Conservation (phyloP, 2,113 vertebrate genomes). For the Buteo buteo region DNA sequence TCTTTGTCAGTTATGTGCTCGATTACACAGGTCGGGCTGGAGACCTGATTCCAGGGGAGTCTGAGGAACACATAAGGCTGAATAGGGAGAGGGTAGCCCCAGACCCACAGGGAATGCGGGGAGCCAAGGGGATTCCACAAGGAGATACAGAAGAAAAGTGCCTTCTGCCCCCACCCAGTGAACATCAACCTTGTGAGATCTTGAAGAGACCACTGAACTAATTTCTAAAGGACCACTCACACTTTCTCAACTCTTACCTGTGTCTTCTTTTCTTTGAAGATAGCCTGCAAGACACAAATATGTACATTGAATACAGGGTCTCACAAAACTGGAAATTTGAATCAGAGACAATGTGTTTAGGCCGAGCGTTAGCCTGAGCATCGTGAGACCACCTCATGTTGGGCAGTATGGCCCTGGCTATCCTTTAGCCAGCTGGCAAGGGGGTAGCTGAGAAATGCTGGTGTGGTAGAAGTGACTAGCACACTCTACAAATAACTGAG, state of each 20-base stretch:
- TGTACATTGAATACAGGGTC: not conserved
- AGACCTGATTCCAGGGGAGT: not conserved
- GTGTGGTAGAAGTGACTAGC: not conserved
- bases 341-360: not conserved
- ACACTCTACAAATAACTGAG: not conserved
- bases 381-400: not conserved
- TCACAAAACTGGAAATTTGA: not conserved
- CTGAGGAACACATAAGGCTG: not conserved
- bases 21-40: not conserved
- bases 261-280: constrained; percentile 92
- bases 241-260: constrained; percentile 76
- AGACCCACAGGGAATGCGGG: not conserved
- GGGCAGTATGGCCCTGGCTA: not conserved
- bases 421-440: not conserved
- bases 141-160: not conserved
- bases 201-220: not conserved
- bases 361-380: not conserved
- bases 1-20: not conserved
- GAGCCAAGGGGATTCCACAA: not conserved
- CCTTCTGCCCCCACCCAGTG: not conserved
- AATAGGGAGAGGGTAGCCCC: not conserved
- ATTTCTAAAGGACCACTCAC: not conserved
- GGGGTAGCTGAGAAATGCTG: not conserved
- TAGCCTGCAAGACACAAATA: constrained; percentile 74
- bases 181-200: not conserved